phyloP scores from a whole-genome alignment of 2,888 invertebrate species.

The Melipona bicolor region DNA sequence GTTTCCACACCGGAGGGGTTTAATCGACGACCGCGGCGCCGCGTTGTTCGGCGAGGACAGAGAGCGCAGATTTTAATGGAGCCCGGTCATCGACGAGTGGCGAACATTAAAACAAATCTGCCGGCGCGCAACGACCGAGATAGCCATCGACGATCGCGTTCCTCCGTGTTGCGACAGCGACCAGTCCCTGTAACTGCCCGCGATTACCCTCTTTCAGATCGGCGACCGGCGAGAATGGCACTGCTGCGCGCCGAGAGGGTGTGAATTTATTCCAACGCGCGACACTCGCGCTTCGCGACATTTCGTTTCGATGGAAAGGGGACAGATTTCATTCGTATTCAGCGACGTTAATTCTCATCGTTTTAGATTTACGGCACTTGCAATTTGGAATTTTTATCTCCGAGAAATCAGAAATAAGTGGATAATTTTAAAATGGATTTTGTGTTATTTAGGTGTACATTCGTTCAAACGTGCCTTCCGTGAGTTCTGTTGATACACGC shows the following conservation, averaged over 20 bases:
- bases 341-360: too few species aligned
- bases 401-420: too few species aligned
- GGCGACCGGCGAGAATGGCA: not conserved
- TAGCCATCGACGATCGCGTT: constrained; percentile 48
- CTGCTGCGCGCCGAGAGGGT: not conserved
- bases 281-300: not conserved
- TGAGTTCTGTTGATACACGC: too few species aligned
- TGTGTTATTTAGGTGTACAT: too few species aligned
- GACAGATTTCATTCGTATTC: too few species aligned
- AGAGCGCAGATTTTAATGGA: constrained; percentile 60
- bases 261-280: constrained; percentile 33
- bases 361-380: too few species aligned
- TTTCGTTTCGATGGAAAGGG: too few species aligned
- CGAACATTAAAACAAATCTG: constrained; percentile 67
- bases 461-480: too few species aligned
- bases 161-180: not conserved
- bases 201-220: constrained; percentile 35
- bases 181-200: constrained; percentile 30
- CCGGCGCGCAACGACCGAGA: constrained; percentile 46
- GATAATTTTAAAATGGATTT: too few species aligned
- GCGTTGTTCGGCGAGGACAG: constrained; percentile 32
- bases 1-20: constrained; percentile 15
- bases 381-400: too few species aligned
- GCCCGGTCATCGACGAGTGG: constrained; percentile 50
- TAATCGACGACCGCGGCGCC: constrained; percentile 38